Percentiles rank a stretch among this genome's conserved stretches.
Evolutionary conservation across 1,140 invertebrate species (phyloP).

Genomic region (Drosophila rufa): DNA sequence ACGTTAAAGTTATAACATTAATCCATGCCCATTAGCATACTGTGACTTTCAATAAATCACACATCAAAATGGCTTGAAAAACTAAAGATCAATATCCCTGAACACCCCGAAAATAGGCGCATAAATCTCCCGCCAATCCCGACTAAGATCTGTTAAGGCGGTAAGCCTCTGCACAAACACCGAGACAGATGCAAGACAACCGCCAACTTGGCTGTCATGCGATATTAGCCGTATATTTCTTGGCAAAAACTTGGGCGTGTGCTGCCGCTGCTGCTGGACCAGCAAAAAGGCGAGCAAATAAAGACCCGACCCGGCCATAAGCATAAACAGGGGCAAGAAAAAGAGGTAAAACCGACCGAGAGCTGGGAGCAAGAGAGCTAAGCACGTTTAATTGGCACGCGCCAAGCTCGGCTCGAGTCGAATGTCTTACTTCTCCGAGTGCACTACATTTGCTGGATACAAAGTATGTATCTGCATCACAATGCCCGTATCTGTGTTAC

Average conservation of each 20-base stretch:
- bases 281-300: slow-evolving; percentile 23
- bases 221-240: slow-evolving; percentile 39
- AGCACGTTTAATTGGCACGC: slow-evolving; percentile 77
- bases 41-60: neutral
- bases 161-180: slow-evolving; percentile 8
- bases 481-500: slow-evolving; percentile 33
- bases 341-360: slow-evolving; percentile 27
- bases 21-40: neutral
- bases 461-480: slow-evolving; percentile 53
- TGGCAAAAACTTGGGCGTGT: slow-evolving; percentile 67
- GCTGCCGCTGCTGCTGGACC: slow-evolving; percentile 22
- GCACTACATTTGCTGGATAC: slow-evolving; percentile 54
- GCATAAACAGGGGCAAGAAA: slow-evolving; percentile 9
- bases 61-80: neutral
- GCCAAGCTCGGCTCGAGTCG: slow-evolving; percentile 59
- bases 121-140: slow-evolving; percentile 24
- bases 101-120: slow-evolving; percentile 2
- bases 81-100: slow-evolving; percentile 9
- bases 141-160: slow-evolving; percentile 25
- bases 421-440: slow-evolving; percentile 68
- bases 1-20: neutral
- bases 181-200: slow-evolving; percentile 37
- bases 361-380: slow-evolving; percentile 41
- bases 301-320: slow-evolving; percentile 32
- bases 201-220: slow-evolving; percentile 53